Evolutionary conservation across 1,140 invertebrate genomes (phyloP), one percentile per base, ranked within the genome.

Genomic region (Drosophila nigrodunni): DNA sequence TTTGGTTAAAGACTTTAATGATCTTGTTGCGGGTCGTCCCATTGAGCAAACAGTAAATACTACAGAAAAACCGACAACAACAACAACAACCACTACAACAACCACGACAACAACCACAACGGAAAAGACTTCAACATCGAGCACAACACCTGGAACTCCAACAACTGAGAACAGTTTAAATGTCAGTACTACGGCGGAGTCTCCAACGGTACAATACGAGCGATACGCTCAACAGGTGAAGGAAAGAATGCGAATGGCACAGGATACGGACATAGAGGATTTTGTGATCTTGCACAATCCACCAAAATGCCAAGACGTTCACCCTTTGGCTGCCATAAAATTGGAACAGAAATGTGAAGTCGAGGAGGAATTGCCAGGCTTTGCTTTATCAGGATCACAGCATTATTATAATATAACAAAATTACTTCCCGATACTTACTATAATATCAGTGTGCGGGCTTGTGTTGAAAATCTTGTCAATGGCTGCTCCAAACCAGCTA

Each of bases 401-500:
- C 85, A 92, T 11, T 82, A 41, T 18, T 82, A 74, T 21, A 76
- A 65, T 3, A 18, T 77, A 2, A 47, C 68, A 0, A 37, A 72
- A 2, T 39, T 92, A 15, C 7, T 74, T n/a, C 61, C 73, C 15
- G 21, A 77, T 10, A 54, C 62, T 44, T 68, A 37, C 7, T 92
- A 92, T 73, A 78, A 75, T 3, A 69, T 92, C 2, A 68, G 73
- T 13, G 61, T 92, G 0, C 65, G 80, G 0, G 91, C 91, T 2
- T 92, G 91, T 67, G 87, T 78, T 0, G 68, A 77, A 0, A 74
- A 62, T 21, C 59, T 92, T 46, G 21, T 74, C 37, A 92, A 92
- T 46, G 88, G 82, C 0, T 92, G 91, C 25, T 90, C 90, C 6
- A 71, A 67, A 4, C 85, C 85, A 0, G 13, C 72, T 1, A 78